A percentile compares a stretch with the other conserved stretches of the same genome.
These are phyloP conservation scores for Hydropotes inermis DNA, from an alignment of 2,113 vertebrate species.

Conservation along the genomic window DNA sequence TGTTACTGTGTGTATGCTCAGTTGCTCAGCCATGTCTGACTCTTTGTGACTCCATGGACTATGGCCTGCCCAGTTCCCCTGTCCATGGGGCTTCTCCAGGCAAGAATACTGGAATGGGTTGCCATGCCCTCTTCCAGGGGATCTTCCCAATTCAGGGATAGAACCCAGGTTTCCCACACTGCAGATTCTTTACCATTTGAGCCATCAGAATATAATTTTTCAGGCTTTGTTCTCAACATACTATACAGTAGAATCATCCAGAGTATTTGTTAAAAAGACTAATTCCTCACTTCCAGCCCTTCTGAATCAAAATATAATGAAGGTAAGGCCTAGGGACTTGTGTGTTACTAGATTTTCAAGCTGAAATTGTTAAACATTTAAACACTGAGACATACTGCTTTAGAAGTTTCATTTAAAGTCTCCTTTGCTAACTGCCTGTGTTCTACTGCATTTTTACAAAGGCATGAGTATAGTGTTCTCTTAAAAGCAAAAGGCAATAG, in stretches of 20 bases:
- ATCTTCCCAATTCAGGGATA: not conserved
- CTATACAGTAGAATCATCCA: not conserved
- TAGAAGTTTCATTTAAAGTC: not conserved
- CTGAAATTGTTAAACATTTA: not conserved
- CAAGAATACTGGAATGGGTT: not conserved
- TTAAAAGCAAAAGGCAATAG: not conserved
- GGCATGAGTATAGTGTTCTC: not conserved
- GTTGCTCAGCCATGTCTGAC: not conserved
- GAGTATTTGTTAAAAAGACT: not conserved
- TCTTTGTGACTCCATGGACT: not conserved
- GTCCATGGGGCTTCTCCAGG: not conserved
- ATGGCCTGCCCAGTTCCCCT: not conserved
- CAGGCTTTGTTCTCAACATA: not conserved
- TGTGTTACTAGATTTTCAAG: not conserved
- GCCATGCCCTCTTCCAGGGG: not conserved
- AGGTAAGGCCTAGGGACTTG: rapidly evolving
- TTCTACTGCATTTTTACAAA: not conserved
- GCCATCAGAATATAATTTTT: not conserved
- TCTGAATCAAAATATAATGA: not conserved
- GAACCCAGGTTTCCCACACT: not conserved
- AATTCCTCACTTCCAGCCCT: not conserved
- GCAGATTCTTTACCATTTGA: not conserved
- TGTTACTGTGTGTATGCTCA: not conserved
- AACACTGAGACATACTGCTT: not conserved
- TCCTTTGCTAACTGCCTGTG: not conserved